A percentile compares a stretch with the other conserved stretches of the same genome.
Evolutionary conservation across 1,140 invertebrate genomes (phyloP).

Genomic region (Bombus impatiens): DNA sequence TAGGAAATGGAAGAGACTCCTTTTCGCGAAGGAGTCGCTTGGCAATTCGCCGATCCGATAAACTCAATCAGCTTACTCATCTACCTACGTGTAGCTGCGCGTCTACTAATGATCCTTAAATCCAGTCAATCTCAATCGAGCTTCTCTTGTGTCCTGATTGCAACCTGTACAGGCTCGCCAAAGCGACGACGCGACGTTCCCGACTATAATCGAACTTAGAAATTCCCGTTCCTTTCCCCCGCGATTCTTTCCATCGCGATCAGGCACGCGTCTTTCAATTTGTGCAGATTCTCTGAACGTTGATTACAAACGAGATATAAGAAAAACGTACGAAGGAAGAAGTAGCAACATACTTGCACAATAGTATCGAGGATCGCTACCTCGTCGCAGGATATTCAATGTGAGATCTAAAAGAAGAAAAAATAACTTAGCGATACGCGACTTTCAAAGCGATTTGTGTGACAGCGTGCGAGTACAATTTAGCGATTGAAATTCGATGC

Average conservation of each 20-base stretch:
- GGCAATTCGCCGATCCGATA: conserved; percentile 77
- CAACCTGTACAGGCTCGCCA: neutral
- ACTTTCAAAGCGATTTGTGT: no score
- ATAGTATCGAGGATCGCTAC: no score
- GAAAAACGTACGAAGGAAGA: no score
- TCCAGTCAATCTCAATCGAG: conserved; percentile 75
- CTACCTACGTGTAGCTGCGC: conserved; percentile 72
- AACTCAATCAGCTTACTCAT: conserved; percentile 80
- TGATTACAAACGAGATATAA: no score
- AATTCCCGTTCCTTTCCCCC: no score
- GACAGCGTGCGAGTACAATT: no score
- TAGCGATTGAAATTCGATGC: no score
- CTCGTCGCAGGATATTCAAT: no score
- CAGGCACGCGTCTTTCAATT: neutral
- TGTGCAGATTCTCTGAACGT: neutral
- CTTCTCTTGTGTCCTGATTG: conserved; percentile 71
- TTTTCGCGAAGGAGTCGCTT: conserved; percentile 52
- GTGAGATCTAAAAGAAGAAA: no score
- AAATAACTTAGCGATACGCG: no score
- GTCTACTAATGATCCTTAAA: conserved; percentile 77
- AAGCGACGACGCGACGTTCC: neutral
- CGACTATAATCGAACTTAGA: neutral
- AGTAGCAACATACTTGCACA: no score
- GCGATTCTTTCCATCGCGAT: neutral
- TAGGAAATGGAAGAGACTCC: conserved; percentile 59